Evolutionary conservation across 2,797 vertebrate genomes (phyloP).

Genomic region (Pyrocephalus nanus): DNA sequence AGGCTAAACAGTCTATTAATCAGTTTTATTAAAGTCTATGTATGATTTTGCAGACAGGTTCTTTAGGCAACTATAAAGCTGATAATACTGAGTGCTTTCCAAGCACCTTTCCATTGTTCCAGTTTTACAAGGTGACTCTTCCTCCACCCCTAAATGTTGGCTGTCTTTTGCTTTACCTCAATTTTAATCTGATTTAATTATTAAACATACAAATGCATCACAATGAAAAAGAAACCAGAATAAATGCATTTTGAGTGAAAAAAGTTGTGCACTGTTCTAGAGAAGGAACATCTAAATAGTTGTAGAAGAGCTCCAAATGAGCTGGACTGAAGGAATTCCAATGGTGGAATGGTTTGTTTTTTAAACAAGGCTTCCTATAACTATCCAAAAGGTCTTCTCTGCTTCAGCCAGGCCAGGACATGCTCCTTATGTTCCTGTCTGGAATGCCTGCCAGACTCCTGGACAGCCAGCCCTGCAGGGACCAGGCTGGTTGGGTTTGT

Average conservation of each 20-base stretch:
- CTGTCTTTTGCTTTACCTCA: neutral
- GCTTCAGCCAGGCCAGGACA: neutral
- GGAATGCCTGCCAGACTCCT: neutral
- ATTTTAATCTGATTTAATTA: neutral
- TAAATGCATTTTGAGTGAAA: neutral
- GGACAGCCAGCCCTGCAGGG: neutral
- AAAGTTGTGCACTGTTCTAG: neutral
- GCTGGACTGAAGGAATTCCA: neutral
- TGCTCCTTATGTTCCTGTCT: neutral
- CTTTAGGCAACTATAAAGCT: neutral
- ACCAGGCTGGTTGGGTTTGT: neutral
- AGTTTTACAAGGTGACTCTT: neutral
- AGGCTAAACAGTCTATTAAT: neutral
- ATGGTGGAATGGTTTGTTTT: rapidly evolving
- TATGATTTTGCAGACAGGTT: neutral
- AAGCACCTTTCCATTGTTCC: neutral
- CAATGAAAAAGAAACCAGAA: neutral
- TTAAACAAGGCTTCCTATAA: neutral
- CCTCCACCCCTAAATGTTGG: neutral
- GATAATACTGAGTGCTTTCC: neutral
- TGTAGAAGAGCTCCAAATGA: neutral
- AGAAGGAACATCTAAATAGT: neutral
- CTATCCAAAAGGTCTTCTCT: neutral
- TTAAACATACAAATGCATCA: neutral
- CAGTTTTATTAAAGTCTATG: neutral